phyloP scores from a whole-genome alignment of 2,888 invertebrate species.

The Chrysina gloriosa region DNA sequence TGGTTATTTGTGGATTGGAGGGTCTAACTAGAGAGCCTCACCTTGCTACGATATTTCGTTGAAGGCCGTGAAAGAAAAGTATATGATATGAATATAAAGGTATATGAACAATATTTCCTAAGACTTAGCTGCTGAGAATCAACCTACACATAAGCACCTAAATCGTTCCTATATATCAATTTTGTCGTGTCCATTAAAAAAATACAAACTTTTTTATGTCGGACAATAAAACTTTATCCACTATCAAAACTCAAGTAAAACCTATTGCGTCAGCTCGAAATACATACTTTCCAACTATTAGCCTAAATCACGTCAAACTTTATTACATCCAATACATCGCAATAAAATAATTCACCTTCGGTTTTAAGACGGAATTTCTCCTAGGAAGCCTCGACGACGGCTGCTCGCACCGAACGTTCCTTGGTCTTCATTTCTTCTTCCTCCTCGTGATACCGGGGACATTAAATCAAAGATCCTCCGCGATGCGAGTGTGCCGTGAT shows the following conservation, averaged over 20 bases:
- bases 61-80: too few relatives aligned
- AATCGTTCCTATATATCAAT: not conserved
- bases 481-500: not conserved
- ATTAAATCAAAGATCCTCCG: constrained; percentile 28
- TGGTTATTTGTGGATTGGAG: too few relatives aligned
- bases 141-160: too few relatives aligned
- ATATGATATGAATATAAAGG: too few relatives aligned
- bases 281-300: constrained; percentile 13
- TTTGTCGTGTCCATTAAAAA: constrained; percentile 3
- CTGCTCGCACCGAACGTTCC: not conserved
- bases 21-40: too few relatives aligned
- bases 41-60: too few relatives aligned
- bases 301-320: constrained; percentile 22
- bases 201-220: constrained; percentile 3
- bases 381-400: not conserved
- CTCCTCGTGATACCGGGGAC: not conserved
- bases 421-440: not conserved
- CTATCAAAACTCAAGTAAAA: constrained; percentile 5
- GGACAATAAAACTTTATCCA: constrained; percentile 17
- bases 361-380: not conserved
- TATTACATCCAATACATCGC: constrained; percentile 16
- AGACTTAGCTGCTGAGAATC: too few relatives aligned
- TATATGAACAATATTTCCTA: too few relatives aligned
- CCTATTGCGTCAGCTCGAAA: constrained; percentile 12
- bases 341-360: constrained; percentile 20